Evolutionary conservation across 2,797 vertebrate genomes (phyloP), one percentile per base, ranked within the genome.

Genomic region (Rhabdomys pumilio): DNA sequence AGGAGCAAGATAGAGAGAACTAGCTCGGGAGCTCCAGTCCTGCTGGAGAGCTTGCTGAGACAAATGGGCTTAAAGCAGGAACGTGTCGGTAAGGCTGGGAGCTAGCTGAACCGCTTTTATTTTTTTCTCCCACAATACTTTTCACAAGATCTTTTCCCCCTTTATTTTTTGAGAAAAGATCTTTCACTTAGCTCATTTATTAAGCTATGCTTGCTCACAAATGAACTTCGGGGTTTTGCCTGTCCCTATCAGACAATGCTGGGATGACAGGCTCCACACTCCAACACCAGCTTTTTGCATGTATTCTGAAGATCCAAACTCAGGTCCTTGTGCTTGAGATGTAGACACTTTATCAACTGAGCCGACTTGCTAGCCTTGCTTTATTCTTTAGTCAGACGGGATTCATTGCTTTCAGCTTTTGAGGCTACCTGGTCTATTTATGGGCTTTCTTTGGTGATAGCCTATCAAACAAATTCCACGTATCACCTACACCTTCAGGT

Each of bases 351-450:
- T 69, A 86, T 6, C 31, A 53, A 14, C 31, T 2, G 22, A n/a
- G 1, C 47, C 44, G 38, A 53, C 63, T 9, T n/a, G 63, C 12
- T 34, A 53, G 20, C 31, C 61, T 13, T 73, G 53, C n/a, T 61
- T 95, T 38, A 14, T 57, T 94, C 57, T 90, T 93, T 65, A 26
- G 17, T 55, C 41, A 79, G 47, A 91, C 4, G 47, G 67, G 69
- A 92, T 3, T 34, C 65, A 75, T 26, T 93, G 38, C 57, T 67
- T 77, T 94, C 19, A 59, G n/a, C 10, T 41, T 81, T 81, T 92
- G n/a, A n/a, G 11, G 83, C 41, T 75, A 1, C 24, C 31, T 11
- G 22, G 17, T 41, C 31, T 69, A 50, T 75, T 75, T 77, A 34
- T 3, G 57, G 89, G 22, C 50, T 93, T 72, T 93, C 50, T 69